Percentiles rank a stretch among this genome's conserved stretches.
Evolutionary conservation across 2,797 vertebrate genomes (phyloP).

Genomic region (Periophthalmus magnuspinnatus): DNA sequence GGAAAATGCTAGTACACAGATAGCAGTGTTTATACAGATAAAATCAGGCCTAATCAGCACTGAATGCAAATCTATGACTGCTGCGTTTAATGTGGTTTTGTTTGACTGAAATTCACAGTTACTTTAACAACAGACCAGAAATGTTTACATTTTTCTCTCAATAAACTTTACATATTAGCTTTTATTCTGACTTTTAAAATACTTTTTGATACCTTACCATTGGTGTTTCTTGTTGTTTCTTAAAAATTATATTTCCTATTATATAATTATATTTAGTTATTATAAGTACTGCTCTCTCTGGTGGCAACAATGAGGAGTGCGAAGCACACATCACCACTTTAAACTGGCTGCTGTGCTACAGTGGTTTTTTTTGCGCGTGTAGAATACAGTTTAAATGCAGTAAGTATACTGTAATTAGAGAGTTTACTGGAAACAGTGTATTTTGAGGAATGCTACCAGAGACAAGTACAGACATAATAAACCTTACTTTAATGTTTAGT

Average conservation of each 20-base stretch:
- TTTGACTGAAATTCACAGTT: background rate
- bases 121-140: background rate
- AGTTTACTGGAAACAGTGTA: background rate
- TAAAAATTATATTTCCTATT: background rate
- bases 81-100: conserved; percentile 2
- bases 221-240: background rate
- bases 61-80: background rate
- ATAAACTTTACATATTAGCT: background rate
- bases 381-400: background rate
- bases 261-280: too few species aligned
- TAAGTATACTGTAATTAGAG: conserved; percentile 1
- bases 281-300: background rate
- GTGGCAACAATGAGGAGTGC: background rate
- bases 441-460: background rate
- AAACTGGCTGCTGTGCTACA: background rate
- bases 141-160: background rate
- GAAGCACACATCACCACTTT: background rate
- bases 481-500: background rate
- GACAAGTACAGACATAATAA: background rate
- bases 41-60: conserved; percentile 50
- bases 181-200: background rate
- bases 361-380: background rate
- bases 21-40: conserved; percentile 38
- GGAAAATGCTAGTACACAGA: conserved; percentile 44
- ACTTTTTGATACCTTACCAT: background rate